A percentile compares a stretch with the other conserved stretches of the same genome.
Evolutionary conservation across 2,888 invertebrate species (phyloP).

Genomic region (Hypsopygia costalis): DNA sequence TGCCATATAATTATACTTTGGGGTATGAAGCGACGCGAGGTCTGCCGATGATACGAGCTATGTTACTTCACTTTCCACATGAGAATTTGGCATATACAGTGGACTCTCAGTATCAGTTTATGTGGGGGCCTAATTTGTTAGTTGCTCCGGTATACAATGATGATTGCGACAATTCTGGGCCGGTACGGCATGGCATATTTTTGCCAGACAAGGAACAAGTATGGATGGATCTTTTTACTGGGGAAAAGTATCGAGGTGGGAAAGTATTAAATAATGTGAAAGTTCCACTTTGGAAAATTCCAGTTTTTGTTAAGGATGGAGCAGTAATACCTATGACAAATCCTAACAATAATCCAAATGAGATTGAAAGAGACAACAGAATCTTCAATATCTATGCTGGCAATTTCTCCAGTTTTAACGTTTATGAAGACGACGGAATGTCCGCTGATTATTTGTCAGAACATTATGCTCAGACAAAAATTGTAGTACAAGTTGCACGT

Average conservation of each 20-base stretch:
- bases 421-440: slow-evolving; percentile 69
- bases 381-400: slow-evolving; percentile 58
- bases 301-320: slow-evolving; percentile 63
- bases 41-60: slow-evolving; percentile 65
- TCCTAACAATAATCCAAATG: slow-evolving; percentile 58
- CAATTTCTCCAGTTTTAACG: slow-evolving; percentile 38
- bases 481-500: slow-evolving; percentile 17
- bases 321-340: slow-evolving; percentile 65
- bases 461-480: slow-evolving; percentile 43
- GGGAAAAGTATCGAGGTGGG: slow-evolving; percentile 63
- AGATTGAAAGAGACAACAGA: slow-evolving; percentile 50
- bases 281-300: slow-evolving; percentile 64
- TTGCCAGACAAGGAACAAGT: slow-evolving; percentile 53
- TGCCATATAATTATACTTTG: slow-evolving; percentile 68
- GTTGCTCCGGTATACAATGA: slow-evolving; percentile 62
- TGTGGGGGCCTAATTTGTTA: slow-evolving; percentile 70
- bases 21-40: slow-evolving; percentile 50
- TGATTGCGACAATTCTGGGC: slow-evolving; percentile 23
- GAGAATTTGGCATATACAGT: slow-evolving; percentile 47
- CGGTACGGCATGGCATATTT: slow-evolving; percentile 52
- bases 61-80: slow-evolving; percentile 64
- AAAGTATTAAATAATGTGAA: slow-evolving; percentile 54
- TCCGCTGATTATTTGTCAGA: slow-evolving; percentile 47
- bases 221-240: slow-evolving; percentile 67
- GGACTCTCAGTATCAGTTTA: slow-evolving; percentile 67